These are phyloP conservation scores for Ephestia elutella DNA, from an alignment of 1,140 invertebrate species.

Conservation along the genomic window DNA sequence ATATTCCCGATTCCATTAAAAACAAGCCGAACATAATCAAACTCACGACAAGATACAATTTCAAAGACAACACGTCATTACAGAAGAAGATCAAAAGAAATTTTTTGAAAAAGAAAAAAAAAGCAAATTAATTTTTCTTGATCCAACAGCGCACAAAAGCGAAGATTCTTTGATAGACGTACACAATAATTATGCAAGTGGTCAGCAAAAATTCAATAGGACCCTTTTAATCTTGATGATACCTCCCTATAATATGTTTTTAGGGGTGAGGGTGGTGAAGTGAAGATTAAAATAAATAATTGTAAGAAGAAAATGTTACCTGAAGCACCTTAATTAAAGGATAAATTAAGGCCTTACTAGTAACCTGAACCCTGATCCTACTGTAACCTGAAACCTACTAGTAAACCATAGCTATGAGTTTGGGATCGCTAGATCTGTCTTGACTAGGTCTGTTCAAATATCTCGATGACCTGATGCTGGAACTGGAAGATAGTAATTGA, in stretches of 20 bases:
- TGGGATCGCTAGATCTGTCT: no score
- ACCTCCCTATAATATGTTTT: slow-evolving; percentile 24
- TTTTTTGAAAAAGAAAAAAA: slow-evolving; percentile 52
- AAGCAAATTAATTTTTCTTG: slow-evolving; percentile 61
- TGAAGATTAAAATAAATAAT: background rate
- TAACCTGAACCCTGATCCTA: no score
- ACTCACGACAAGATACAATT: slow-evolving; percentile 27
- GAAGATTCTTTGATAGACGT: slow-evolving; percentile 54
- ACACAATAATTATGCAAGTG: slow-evolving; percentile 70
- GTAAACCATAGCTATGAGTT: no score
- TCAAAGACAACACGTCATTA: slow-evolving; percentile 59
- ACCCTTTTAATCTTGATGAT: slow-evolving; percentile 51
- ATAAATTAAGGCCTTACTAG: background rate
- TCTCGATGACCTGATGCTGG: no score
- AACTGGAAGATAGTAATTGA: no score
- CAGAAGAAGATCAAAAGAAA: slow-evolving; percentile 44
- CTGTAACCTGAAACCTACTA: no score
- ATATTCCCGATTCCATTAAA: background rate
- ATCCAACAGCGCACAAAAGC: slow-evolving; percentile 55
- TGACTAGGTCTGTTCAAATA: no score
- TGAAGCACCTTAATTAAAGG: background rate
- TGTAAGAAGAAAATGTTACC: background rate
- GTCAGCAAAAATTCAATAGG: slow-evolving; percentile 42
- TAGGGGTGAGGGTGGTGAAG: background rate
- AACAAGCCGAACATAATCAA: slow-evolving; percentile 12